Conservation (phyloP, 2,113 vertebrate species). For the Abramis brama region DNA sequence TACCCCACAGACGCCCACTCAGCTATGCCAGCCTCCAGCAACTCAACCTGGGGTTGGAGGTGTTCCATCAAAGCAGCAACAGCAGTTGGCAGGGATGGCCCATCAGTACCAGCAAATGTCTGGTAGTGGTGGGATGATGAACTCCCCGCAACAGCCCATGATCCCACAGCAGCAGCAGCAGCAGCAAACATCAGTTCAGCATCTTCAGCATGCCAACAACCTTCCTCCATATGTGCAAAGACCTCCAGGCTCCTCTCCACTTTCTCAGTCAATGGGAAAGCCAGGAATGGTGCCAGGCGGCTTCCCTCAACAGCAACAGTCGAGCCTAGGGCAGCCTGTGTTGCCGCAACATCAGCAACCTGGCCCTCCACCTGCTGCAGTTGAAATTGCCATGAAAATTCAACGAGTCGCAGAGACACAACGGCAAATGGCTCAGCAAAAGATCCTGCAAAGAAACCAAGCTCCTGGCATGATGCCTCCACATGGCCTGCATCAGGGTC, state of each 20-base stretch:
- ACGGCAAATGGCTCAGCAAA: slow-evolving; percentile 90
- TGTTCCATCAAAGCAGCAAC: slow-evolving; percentile 73
- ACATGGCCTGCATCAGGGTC: slow-evolving; percentile 83
- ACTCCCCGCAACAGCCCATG: slow-evolving; percentile 74
- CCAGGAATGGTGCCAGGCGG: slow-evolving; percentile 87
- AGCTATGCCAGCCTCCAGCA: slow-evolving; percentile 66
- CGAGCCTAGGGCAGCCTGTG: slow-evolving; percentile 67
- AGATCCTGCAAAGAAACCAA: slow-evolving; percentile 82
- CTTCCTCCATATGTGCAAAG: slow-evolving; percentile 83
- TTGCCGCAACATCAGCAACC: slow-evolving; percentile 65
- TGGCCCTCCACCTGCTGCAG: slow-evolving; percentile 89
- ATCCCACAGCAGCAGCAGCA: slow-evolving; percentile 73
- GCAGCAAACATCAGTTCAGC: slow-evolving; percentile 74
- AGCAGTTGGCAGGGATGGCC: slow-evolving; percentile 65
- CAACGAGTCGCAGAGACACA: slow-evolving; percentile 93
- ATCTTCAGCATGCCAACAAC: slow-evolving; percentile 77
- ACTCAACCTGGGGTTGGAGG: slow-evolving; percentile 69
- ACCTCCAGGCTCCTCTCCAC: slow-evolving; percentile 83
- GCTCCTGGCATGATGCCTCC: slow-evolving; percentile 77
- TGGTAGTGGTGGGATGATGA: slow-evolving; percentile 71
- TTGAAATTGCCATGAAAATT: slow-evolving; percentile 96
- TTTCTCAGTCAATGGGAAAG: slow-evolving; percentile 88
- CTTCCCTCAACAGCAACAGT: slow-evolving; percentile 83
- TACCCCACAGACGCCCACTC: slow-evolving; percentile 87
- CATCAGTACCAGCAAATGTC: slow-evolving; percentile 71